Conservation (phyloP, 2,113 vertebrate genomes). For the Empidonax alnorum region DNA sequence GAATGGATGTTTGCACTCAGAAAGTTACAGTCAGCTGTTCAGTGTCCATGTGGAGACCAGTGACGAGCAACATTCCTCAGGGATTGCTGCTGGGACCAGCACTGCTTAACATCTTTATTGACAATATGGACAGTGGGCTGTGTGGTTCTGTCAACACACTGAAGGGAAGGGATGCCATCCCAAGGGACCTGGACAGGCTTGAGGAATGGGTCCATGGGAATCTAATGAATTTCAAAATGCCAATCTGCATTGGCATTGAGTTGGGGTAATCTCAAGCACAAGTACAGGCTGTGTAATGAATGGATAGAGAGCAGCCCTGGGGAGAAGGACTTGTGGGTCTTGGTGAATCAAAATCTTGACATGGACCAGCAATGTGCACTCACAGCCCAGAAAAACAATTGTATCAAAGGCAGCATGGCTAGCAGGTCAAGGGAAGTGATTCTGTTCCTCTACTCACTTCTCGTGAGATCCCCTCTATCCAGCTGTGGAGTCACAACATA, state of each 20-base stretch:
- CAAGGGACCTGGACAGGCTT: not conserved
- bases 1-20: not conserved
- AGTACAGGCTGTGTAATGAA: not conserved
- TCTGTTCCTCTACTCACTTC: not conserved
- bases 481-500: fast-evolving
- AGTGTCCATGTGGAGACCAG: not conserved
- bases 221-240: not conserved
- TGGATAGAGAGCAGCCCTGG: not conserved
- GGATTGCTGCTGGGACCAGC: too few species aligned
- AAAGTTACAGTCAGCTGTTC: not conserved
- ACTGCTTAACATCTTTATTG: not conserved
- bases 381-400: not conserved
- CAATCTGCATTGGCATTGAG: not conserved
- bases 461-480: not conserved
- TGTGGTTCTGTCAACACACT: fast-evolving
- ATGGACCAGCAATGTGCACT: not conserved
- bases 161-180: not conserved
- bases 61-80: not conserved
- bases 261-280: not conserved
- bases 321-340: not conserved
- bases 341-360: not conserved
- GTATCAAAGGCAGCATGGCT: fast-evolving
- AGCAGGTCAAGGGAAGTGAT: too few species aligned
- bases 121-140: not conserved
- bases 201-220: not conserved